Conservation (phyloP, 2,797 vertebrate species). For the Rhinophrynus dorsalis region DNA sequence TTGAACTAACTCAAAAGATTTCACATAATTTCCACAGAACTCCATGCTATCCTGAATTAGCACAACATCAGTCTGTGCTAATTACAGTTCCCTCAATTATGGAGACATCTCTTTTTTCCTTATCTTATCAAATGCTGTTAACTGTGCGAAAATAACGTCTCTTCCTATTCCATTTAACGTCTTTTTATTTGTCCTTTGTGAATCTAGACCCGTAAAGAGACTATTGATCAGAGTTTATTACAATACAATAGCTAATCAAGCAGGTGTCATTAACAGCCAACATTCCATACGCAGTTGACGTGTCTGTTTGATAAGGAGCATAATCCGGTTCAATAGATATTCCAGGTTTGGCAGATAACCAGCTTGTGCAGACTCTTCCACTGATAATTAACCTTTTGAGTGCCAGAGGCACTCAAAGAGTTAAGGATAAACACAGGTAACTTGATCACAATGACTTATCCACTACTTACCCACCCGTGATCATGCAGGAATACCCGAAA, state of each 20-base stretch:
- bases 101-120: background rate
- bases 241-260: slow-evolving; percentile 10
- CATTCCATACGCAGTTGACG: background rate
- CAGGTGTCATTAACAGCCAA: slow-evolving; percentile 1
- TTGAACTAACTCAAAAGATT: background rate
- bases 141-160: background rate
- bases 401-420: no score
- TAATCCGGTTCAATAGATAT: no score
- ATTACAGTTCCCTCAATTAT: background rate
- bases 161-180: background rate
- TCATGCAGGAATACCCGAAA: no score
- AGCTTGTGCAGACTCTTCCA: no score
- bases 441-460: no score
- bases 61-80: background rate
- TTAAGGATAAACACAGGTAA: no score
- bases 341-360: no score
- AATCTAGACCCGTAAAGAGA: background rate
- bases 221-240: slow-evolving; percentile 15
- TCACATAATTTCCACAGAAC: background rate
- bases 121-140: no score
- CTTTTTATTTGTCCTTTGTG: background rate
- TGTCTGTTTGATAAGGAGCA: background rate
- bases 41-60: background rate
- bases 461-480: no score
- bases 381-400: no score